phyloP scores from a whole-genome alignment of 2,888 invertebrate species.

The Aleiodes leptofemur region DNA sequence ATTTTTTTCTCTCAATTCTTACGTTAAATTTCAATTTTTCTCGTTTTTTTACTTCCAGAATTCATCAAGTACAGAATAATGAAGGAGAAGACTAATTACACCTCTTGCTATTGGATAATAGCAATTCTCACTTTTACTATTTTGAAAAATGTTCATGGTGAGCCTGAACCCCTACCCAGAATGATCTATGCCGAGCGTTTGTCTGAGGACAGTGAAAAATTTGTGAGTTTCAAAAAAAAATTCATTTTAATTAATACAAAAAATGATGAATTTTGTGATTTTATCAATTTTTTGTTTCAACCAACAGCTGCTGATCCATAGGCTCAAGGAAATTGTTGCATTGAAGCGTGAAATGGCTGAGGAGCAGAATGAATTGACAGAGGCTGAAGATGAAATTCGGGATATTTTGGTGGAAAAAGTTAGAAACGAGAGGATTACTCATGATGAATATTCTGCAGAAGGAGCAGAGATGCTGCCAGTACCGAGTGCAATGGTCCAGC shows the following conservation, averaged over 20 bases:
- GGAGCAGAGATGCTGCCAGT: conserved; percentile 65
- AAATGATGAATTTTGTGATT: not conserved
- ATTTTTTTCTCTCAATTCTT: not conserved
- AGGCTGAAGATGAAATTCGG: conserved; percentile 65
- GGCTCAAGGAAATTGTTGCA: conserved; percentile 62
- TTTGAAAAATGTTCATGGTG: conserved; percentile 52
- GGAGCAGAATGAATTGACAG: conserved; percentile 64
- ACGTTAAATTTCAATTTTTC: not conserved
- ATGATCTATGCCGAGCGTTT: conserved; percentile 60
- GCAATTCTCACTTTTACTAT: not conserved
- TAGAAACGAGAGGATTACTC: conserved; percentile 53
- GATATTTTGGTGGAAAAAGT: conserved; percentile 62
- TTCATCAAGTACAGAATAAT: conserved; percentile 54
- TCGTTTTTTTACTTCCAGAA: conserved; percentile 44
- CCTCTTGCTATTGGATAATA: conserved; percentile 60
- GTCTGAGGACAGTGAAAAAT: conserved; percentile 59
- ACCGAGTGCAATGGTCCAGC: conserved; percentile 64
- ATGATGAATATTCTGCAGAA: conserved; percentile 58
- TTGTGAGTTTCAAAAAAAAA: conserved; percentile 56
- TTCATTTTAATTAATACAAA: not conserved
- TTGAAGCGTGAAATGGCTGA: conserved; percentile 63
- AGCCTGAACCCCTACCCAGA: conserved; percentile 63
- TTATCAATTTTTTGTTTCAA: not conserved
- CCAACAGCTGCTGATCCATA: conserved; percentile 59
- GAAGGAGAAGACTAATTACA: conserved; percentile 61